Conservation (phyloP, 2,888 invertebrate genomes). For the Campoplex capitator region DNA sequence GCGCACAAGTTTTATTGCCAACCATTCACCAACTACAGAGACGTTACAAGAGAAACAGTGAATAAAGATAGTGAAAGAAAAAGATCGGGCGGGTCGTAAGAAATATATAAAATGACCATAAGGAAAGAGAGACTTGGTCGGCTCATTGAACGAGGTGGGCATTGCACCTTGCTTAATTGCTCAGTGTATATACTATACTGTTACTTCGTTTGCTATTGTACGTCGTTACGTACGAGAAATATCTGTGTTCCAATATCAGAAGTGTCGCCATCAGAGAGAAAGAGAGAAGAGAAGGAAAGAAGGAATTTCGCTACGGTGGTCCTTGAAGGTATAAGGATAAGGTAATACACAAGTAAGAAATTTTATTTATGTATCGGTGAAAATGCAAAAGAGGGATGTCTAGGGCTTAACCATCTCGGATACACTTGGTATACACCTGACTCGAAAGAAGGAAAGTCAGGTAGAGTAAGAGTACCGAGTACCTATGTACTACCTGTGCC, state of each 20-base stretch:
- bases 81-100: slow-evolving; percentile 38
- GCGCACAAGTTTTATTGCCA: slow-evolving; percentile 63
- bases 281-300: slow-evolving; percentile 1
- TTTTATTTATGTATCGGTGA: slow-evolving; percentile 62
- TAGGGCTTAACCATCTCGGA: slow-evolving; percentile 41
- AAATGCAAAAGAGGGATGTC: slow-evolving; percentile 48
- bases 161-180: slow-evolving; percentile 65
- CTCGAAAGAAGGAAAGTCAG: slow-evolving; percentile 44
- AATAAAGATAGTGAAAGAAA: background rate
- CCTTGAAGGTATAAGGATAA: slow-evolving; percentile 17
- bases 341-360: slow-evolving; percentile 41
- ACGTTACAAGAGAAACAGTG: slow-evolving; percentile 27
- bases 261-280: background rate
- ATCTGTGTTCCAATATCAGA: slow-evolving; percentile 7
- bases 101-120: slow-evolving; percentile 47
- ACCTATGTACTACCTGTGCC: background rate
- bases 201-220: slow-evolving; percentile 40
- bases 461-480: slow-evolving; percentile 31
- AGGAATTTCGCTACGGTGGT: slow-evolving; percentile 10
- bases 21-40: slow-evolving; percentile 43
- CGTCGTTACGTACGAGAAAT: slow-evolving; percentile 17
- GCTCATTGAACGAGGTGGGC: slow-evolving; percentile 57
- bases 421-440: slow-evolving; percentile 65
- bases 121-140: slow-evolving; percentile 6
- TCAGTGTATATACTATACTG: slow-evolving; percentile 60